Conservation (phyloP, 2,797 vertebrate species). For the Eurystomus glaucurus region DNA sequence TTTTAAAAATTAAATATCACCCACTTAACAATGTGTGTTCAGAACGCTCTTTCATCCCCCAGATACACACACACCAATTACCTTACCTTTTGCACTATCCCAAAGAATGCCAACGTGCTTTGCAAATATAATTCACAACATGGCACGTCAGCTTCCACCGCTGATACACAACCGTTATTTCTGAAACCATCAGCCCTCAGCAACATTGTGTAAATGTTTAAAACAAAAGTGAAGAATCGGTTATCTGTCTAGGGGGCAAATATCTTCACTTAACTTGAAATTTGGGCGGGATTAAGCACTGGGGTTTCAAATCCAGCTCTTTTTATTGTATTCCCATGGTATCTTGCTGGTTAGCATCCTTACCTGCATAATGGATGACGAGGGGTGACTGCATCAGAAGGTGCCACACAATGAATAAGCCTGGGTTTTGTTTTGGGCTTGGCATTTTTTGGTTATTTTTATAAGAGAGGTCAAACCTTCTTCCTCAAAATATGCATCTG, state of each 20-base stretch:
- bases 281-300: not conserved
- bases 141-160: not conserved
- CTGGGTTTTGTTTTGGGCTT: not conserved
- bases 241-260: not conserved
- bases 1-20: not conserved
- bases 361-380: not conserved
- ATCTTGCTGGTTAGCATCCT: not conserved
- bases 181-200: not conserved
- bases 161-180: not conserved
- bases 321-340: not conserved
- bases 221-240: not conserved
- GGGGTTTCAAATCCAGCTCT: not conserved
- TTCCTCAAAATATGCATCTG: not conserved
- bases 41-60: not conserved
- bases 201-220: not conserved
- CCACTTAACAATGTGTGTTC: not conserved
- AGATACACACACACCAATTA: not conserved
- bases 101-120: not conserved
- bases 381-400: not conserved
- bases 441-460: not conserved
- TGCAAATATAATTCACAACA: conserved; percentile 14
- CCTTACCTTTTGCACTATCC: not conserved
- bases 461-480: not conserved
- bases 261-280: not conserved
- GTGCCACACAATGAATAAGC: not conserved